phyloP scores from a whole-genome alignment of 2,888 invertebrate genomes.

The Oligia fasciuncula region DNA sequence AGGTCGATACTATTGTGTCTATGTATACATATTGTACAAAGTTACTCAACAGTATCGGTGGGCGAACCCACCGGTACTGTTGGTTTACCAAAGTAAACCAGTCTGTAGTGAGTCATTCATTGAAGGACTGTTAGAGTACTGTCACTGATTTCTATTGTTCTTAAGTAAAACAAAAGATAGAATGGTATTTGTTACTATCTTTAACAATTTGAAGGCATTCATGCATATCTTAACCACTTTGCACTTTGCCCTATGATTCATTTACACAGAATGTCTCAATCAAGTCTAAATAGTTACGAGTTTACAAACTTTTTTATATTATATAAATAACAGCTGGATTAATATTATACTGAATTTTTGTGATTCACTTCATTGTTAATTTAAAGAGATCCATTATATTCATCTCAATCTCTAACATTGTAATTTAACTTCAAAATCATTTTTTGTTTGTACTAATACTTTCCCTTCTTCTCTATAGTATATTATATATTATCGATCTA shows the following conservation, averaged over 20 bases:
- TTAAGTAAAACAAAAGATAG: conserved; percentile 13
- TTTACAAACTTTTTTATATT: not conserved
- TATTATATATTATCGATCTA: not conserved
- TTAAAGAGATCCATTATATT: not conserved
- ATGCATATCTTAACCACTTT: not conserved
- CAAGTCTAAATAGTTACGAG: not conserved
- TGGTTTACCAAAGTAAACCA: conserved; percentile 23
- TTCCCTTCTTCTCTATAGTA: not conserved
- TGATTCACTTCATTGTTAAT: not conserved
- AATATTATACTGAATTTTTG: not conserved
- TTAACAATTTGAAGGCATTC: conserved; percentile 6
- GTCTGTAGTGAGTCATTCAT: conserved; percentile 52
- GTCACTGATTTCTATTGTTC: conserved; percentile 28
- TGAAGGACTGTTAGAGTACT: conserved; percentile 36
- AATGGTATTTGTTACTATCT: not conserved
- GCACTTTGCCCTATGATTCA: not conserved
- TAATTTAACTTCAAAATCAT: not conserved
- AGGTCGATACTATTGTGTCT: conserved; percentile 44
- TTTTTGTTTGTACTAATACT: not conserved
- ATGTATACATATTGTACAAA: conserved; percentile 16
- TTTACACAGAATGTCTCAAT: not conserved
- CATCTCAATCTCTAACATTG: not conserved
- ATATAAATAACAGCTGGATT: not conserved
- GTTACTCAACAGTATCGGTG: conserved; percentile 41
- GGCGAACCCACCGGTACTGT: not conserved